A percentile compares a stretch with the other conserved stretches of the same genome.
These are phyloP conservation scores for Eurytemora carolleeae DNA, from an alignment of 1,140 invertebrate genomes.

Conservation along the genomic window DNA sequence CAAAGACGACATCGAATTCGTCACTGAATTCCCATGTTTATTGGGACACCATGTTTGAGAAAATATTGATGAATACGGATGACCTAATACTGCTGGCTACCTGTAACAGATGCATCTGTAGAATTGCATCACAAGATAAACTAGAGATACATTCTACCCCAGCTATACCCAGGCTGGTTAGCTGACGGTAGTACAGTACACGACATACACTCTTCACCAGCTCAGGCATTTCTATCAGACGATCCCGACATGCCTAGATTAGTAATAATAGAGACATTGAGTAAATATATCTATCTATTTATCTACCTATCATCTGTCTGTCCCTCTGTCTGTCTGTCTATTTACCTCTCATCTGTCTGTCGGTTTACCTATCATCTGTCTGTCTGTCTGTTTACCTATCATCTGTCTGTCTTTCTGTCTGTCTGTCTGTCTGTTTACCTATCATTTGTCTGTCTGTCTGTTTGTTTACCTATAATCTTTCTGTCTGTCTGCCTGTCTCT, in stretches of 20 bases:
- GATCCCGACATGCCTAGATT: slow-evolving; percentile 70
- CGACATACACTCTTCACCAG: slow-evolving; percentile 70
- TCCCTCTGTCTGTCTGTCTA: neutral
- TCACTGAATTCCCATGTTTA: too few species aligned
- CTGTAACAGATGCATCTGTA: slow-evolving; percentile 75
- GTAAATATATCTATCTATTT: too few species aligned
- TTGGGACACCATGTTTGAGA: too few species aligned
- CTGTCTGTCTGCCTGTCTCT: neutral
- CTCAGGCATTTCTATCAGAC: slow-evolving; percentile 62
- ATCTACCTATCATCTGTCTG: too few species aligned
- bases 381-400: neutral
- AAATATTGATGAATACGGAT: too few species aligned
- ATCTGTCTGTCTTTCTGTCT: neutral
- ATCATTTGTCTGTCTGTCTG: neutral
- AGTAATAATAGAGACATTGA: too few species aligned
- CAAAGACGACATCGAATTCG: too few species aligned
- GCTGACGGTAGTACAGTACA: slow-evolving; percentile 53
- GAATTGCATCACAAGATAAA: slow-evolving; percentile 52
- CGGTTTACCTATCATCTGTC: neutral
- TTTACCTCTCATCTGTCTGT: neutral
- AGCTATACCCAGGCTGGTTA: slow-evolving; percentile 47
- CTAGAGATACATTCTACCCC: slow-evolving; percentile 67
- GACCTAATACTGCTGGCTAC: too few species aligned
- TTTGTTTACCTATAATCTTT: neutral
- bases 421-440: neutral